A percentile compares a stretch with the other conserved stretches of the same genome.
Conservation (phyloP, 35 echinoderm and acorn worm genomes). For the Apostichopus japonicus region DNA sequence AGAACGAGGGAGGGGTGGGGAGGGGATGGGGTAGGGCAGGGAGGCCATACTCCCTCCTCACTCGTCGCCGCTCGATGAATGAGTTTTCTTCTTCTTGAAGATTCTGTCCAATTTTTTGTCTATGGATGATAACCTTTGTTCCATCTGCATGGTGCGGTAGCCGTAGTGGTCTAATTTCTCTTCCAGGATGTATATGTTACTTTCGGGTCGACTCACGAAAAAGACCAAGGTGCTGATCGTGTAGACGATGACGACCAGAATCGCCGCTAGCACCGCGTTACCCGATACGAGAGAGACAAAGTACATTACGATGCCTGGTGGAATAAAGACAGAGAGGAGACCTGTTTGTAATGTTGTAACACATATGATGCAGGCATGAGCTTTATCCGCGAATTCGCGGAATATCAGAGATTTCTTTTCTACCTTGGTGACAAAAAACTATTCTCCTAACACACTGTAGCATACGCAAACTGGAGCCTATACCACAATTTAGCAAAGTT, state of each 20-base stretch:
- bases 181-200: slow-evolving; percentile 32
- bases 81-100: slow-evolving; percentile 28
- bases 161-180: slow-evolving; percentile 40
- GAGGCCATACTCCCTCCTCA: neutral
- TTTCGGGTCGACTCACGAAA: slow-evolving; percentile 6
- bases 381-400: too few relatives aligned
- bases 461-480: too few relatives aligned
- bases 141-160: neutral
- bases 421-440: too few relatives aligned
- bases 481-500: too few relatives aligned
- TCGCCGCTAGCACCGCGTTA: slow-evolving; percentile 45
- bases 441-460: too few relatives aligned
- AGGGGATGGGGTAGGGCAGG: neutral
- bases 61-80: slow-evolving; percentile 34
- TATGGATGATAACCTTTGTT: slow-evolving; percentile 15
- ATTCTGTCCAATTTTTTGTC: slow-evolving; percentile 59
- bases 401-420: too few relatives aligned
- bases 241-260: slow-evolving; percentile 55
- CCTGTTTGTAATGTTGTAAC: neutral
- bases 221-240: slow-evolving; percentile 40
- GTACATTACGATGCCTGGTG: slow-evolving; percentile 23
- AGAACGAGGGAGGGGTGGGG: neutral
- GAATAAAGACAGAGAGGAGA: neutral
- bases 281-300: slow-evolving; percentile 52
- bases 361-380: too few relatives aligned